Evolutionary conservation across 2,113 vertebrate species (phyloP).

Genomic region (Gobius niger): DNA sequence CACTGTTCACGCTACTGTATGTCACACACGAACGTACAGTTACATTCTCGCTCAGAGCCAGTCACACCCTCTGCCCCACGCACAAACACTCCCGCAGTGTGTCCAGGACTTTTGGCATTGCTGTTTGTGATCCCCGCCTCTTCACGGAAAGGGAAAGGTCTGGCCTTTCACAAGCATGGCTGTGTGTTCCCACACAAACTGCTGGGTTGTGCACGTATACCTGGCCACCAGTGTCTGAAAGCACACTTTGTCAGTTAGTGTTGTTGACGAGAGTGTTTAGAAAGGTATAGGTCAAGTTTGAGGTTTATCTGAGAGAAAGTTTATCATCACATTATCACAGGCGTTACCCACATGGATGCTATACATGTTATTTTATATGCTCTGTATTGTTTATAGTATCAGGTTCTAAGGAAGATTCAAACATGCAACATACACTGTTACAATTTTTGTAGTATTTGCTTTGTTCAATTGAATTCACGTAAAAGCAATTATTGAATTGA

Average conservation of each 20-base stretch:
- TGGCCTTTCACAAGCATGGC: constrained; percentile 64
- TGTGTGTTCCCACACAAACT: constrained; percentile 68
- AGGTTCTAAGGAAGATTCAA: no score
- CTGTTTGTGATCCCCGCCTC: constrained; percentile 44
- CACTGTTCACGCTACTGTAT: not conserved
- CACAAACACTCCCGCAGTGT: constrained; percentile 56
- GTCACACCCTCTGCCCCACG: constrained; percentile 45
- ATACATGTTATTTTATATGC: no score
- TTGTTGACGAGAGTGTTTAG: constrained; percentile 54
- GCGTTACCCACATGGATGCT: no score
- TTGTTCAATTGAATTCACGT: not conserved
- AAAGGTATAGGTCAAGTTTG: constrained; percentile 24
- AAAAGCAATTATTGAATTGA: no score
- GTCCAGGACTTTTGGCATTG: constrained; percentile 39
- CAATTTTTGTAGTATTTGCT: not conserved
- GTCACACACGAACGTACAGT: constrained; percentile 13
- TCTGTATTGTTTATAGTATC: no score
- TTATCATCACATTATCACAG: constrained; percentile 24
- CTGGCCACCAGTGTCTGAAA: constrained; percentile 55
- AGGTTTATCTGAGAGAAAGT: constrained; percentile 38
- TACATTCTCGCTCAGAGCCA: constrained; percentile 39
- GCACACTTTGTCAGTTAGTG: constrained; percentile 54
- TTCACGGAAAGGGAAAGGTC: constrained; percentile 61
- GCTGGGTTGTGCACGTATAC: constrained; percentile 59
- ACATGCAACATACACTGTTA: constrained; percentile 6